These are phyloP conservation scores for Drosophila mayri DNA, from an alignment of 1,140 invertebrate genomes.

Conservation along the genomic window DNA sequence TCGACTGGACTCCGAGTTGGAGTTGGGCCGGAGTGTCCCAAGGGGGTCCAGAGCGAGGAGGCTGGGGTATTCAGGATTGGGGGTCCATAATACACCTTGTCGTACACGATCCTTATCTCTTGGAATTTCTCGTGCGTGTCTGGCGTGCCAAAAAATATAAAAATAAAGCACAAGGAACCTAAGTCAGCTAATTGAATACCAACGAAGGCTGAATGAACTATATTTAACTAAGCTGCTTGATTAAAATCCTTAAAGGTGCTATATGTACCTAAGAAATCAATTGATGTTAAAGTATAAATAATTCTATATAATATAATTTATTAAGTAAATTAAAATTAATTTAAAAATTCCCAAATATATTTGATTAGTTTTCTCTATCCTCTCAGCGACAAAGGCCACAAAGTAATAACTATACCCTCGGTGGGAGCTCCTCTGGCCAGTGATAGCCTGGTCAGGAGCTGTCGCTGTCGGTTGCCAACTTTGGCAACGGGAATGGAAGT, in stretches of 20 bases:
- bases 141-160: conserved; percentile 75
- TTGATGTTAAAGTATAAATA: not conserved
- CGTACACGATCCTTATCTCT: conserved; percentile 84
- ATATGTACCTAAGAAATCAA: too few relatives aligned
- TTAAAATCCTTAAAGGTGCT: too few relatives aligned
- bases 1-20: conserved; percentile 48
- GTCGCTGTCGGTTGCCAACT: conserved; percentile 66
- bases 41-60: conserved; percentile 16
- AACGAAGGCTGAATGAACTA: conserved; percentile 43
- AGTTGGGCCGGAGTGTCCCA: conserved; percentile 8
- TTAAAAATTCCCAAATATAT: not conserved
- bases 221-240: too few relatives aligned
- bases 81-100: conserved; percentile 84
- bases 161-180: conserved; percentile 53
- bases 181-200: not conserved
- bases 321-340: not conserved
- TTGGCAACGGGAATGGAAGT: conserved; percentile 26
- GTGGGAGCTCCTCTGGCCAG: not conserved
- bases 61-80: conserved; percentile 30
- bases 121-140: conserved; percentile 81
- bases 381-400: not conserved
- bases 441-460: conserved; percentile 71
- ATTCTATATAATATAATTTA: not conserved
- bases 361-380: not conserved
- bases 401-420: conserved; percentile 25